Conservation (phyloP, 2,888 invertebrate genomes). For the Melanophora roralis region DNA sequence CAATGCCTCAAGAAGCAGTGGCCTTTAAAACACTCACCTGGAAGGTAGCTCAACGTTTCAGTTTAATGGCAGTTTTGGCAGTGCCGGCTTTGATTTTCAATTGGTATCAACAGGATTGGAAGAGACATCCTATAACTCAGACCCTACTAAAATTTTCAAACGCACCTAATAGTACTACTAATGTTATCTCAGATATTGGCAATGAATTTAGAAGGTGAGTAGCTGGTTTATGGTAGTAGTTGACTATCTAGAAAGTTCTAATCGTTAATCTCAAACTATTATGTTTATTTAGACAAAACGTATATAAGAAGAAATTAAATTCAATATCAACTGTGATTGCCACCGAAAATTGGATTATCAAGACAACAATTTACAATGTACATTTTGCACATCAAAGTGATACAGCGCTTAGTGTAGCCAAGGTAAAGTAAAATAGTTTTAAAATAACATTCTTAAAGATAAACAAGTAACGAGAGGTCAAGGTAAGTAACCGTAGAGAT, state of each 20-base stretch:
- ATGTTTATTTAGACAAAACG: conserved; percentile 81
- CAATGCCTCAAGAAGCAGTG: conserved; percentile 73
- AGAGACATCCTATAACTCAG: conserved; percentile 85
- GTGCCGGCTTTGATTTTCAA: conserved; percentile 74
- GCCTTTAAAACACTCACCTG: conserved; percentile 73
- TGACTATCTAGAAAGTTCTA: neutral
- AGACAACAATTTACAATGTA: conserved; percentile 86
- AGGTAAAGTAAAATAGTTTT: conserved; percentile 73
- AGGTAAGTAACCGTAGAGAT: too few species aligned
- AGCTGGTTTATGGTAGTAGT: neutral
- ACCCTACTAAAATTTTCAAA: conserved; percentile 83
- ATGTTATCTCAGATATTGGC: conserved; percentile 70
- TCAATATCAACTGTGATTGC: conserved; percentile 84
- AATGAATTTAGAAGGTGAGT: conserved; percentile 70
- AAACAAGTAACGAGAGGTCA: too few species aligned
- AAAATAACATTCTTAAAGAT: too few species aligned
- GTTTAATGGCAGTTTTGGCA: conserved; percentile 71
- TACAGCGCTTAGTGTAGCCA: conserved; percentile 85
- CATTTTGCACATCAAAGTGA: conserved; percentile 88
- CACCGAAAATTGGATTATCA: conserved; percentile 93
- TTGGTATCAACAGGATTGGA: conserved; percentile 85
- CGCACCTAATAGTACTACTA: conserved; percentile 78
- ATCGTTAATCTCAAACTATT: neutral
- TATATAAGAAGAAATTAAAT: conserved; percentile 83
- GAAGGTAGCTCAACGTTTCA: conserved; percentile 75